Conservation (phyloP, 1,140 invertebrate species). For the Bradynema listronoti region DNA sequence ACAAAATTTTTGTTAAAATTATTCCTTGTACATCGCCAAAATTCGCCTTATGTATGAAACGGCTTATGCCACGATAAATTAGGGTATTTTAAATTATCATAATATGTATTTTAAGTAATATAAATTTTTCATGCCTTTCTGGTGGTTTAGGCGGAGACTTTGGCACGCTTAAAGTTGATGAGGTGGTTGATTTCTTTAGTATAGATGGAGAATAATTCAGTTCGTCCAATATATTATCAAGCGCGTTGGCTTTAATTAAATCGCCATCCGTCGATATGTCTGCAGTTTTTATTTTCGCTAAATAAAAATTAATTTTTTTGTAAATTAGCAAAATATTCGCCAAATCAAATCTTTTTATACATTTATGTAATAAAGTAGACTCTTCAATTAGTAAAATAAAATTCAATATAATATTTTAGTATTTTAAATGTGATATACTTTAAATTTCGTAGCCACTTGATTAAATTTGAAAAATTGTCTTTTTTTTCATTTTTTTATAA, state of each 20-base stretch:
- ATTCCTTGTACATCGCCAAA: not conserved
- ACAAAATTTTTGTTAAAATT: not conserved
- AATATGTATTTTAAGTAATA: too few species aligned
- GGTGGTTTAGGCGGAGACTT: not conserved
- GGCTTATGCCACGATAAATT: too few species aligned
- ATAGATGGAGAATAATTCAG: constrained; percentile 15
- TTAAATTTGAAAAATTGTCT: too few species aligned
- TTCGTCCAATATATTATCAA: constrained; percentile 31
- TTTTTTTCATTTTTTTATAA: too few species aligned
- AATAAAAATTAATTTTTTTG: not conserved
- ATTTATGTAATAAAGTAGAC: not conserved
- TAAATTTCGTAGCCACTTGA: too few species aligned
- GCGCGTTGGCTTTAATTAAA: constrained; percentile 1
- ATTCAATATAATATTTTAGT: not conserved
- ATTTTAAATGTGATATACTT: not conserved
- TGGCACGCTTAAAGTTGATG: not conserved
- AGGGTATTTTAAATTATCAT: too few species aligned
- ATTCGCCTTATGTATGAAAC: too few species aligned
- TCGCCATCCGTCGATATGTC: not conserved
- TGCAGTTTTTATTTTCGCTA: not conserved
- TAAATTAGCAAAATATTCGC: not conserved
- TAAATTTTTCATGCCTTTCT: too few species aligned
- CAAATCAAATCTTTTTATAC: not conserved
- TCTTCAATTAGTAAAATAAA: not conserved
- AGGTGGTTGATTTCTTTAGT: constrained; percentile 10